Percentiles rank a stretch among this genome's conserved stretches.
These are phyloP conservation scores for Nomada flava DNA, from an alignment of 2,888 invertebrate genomes.

Conservation along the genomic window DNA sequence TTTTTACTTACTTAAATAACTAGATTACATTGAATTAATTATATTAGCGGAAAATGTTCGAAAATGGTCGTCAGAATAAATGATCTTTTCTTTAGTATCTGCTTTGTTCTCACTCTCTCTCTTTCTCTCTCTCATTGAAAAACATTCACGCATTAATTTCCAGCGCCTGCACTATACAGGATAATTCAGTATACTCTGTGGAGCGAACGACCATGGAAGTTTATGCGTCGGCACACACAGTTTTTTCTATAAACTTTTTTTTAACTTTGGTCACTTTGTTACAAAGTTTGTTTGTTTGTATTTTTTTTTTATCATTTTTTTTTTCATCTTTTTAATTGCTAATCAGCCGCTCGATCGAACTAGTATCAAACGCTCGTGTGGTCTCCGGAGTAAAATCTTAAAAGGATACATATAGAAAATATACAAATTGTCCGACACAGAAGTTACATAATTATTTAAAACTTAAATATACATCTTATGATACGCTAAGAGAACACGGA, in stretches of 20 bases:
- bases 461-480: constrained; percentile 63
- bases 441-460: constrained; percentile 60
- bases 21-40: constrained; percentile 77
- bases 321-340: constrained; percentile 36
- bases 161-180: constrained; percentile 54
- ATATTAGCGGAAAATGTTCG: constrained; percentile 71
- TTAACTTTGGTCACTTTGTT: constrained; percentile 78
- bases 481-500: constrained; percentile 57
- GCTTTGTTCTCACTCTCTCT: background rate
- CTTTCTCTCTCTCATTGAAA: constrained; percentile 34
- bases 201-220: constrained; percentile 62
- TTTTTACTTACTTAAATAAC: constrained; percentile 78
- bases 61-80: constrained; percentile 70
- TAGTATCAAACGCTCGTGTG: constrained; percentile 55
- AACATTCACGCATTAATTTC: constrained; percentile 51
- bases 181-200: constrained; percentile 35
- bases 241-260: constrained; percentile 30
- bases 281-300: constrained; percentile 64
- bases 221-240: constrained; percentile 61
- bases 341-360: constrained; percentile 56
- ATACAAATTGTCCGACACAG: constrained; percentile 66
- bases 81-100: constrained; percentile 30
- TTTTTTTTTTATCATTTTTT: constrained; percentile 6
- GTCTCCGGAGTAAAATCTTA: constrained; percentile 52
- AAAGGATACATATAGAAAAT: constrained; percentile 65